Evolutionary conservation across 1,140 invertebrate species (phyloP).

Genomic region (Papilio aristodemus): DNA sequence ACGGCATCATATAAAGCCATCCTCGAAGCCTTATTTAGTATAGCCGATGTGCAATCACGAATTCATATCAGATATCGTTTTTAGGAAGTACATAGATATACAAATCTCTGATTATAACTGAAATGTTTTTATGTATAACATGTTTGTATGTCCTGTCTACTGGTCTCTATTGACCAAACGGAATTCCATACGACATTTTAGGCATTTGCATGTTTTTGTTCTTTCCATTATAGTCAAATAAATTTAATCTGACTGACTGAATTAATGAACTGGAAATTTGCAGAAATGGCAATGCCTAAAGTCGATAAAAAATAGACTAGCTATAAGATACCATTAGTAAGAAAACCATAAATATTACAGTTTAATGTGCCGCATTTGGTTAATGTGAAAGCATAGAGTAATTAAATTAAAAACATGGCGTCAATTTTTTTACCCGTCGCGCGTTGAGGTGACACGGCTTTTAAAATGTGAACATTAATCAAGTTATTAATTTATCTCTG

Average conservation of each 20-base stretch:
- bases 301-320: no score
- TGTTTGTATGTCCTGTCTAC: no score
- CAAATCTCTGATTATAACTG: not conserved
- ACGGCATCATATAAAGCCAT: not conserved
- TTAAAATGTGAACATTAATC: not conserved
- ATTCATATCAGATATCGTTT: not conserved
- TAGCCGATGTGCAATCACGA: not conserved
- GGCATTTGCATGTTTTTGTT: no score
- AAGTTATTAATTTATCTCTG: constrained; percentile 1
- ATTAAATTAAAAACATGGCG: not conserved
- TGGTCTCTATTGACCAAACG: no score
- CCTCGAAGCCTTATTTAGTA: constrained; percentile 8
- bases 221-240: no score
- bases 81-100: not conserved
- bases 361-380: not conserved
- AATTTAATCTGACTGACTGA: no score
- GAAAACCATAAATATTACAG: not conserved
- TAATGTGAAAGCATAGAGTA: not conserved
- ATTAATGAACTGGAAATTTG: no score
- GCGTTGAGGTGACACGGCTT: not conserved
- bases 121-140: not conserved
- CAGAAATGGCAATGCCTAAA: no score
- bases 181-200: no score
- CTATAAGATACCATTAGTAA: no score
- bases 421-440: not conserved